Evolutionary conservation across 2,797 vertebrate species (phyloP).

Genomic region (Adelosebastes latens): DNA sequence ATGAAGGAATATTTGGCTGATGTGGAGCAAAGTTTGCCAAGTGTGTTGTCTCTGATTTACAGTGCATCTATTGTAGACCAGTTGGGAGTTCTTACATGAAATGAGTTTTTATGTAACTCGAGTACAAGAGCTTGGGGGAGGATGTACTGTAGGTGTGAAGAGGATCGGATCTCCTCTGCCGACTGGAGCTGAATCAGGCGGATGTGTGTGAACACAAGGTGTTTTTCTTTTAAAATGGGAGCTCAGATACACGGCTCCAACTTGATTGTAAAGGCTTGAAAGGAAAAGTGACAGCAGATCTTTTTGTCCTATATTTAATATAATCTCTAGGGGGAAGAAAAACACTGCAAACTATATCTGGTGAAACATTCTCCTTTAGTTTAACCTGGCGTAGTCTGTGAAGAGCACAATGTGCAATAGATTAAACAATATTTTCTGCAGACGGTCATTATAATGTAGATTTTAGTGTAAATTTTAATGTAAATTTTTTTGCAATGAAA

Average conservation of each 20-base stretch:
- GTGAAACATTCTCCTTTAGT: not conserved
- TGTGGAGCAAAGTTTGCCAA: slow-evolving; percentile 26
- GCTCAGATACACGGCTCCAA: not conserved
- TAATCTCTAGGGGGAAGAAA: not conserved
- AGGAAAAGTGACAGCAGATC: not conserved
- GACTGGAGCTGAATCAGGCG: slow-evolving; percentile 32
- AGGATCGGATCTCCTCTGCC: slow-evolving; percentile 26
- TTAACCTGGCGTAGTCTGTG: not conserved
- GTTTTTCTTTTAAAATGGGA: slow-evolving; percentile 7
- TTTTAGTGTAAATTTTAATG: not conserved
- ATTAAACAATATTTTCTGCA: not conserved
- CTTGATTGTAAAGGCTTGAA: not conserved
- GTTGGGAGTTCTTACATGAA: slow-evolving; percentile 36
- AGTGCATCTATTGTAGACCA: slow-evolving; percentile 16
- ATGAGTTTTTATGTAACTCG: slow-evolving; percentile 47
- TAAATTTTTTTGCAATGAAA: not conserved
- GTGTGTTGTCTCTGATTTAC: slow-evolving; percentile 33
- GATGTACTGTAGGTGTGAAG: slow-evolving; percentile 36
- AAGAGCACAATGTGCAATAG: not conserved
- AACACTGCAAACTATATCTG: not conserved
- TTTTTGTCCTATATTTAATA: not conserved
- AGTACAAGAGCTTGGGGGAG: slow-evolving; percentile 24
- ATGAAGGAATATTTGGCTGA: slow-evolving; percentile 28
- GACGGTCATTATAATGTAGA: not conserved
- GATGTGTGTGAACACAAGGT: slow-evolving; percentile 2